Percentiles rank a stretch among this genome's conserved stretches.
These are phyloP conservation scores for Clepsis dumicolana DNA, from an alignment of 2,888 invertebrate species.

Conservation along the genomic window DNA sequence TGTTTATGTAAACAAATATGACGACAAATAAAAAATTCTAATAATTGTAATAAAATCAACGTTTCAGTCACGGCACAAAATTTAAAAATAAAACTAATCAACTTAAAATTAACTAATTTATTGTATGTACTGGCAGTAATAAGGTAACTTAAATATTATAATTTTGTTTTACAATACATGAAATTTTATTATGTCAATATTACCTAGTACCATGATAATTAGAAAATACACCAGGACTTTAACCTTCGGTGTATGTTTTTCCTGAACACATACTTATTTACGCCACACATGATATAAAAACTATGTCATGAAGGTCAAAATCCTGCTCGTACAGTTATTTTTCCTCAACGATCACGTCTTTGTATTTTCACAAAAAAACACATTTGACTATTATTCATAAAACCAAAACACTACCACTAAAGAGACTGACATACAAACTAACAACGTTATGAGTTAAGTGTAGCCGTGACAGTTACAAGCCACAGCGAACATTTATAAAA, in stretches of 20 bases:
- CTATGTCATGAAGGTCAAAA: too few species aligned
- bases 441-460: slow-evolving; percentile 76
- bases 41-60: neutral
- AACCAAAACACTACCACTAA: slow-evolving; percentile 20
- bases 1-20: too few species aligned
- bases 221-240: neutral
- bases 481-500: slow-evolving; percentile 73
- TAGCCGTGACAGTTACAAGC: slow-evolving; percentile 65
- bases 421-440: slow-evolving; percentile 68
- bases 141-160: slow-evolving; percentile 25
- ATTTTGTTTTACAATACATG: neutral
- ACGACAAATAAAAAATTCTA: too few species aligned
- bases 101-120: slow-evolving; percentile 30
- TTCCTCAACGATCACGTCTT: too few species aligned
- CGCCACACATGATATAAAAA: neutral
- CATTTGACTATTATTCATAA: neutral
- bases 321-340: too few species aligned
- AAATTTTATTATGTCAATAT: too few species aligned
- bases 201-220: neutral
- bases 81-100: neutral
- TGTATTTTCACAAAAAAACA: too few species aligned
- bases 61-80: slow-evolving; percentile 1
- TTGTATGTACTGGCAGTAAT: slow-evolving; percentile 31
- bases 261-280: neutral
- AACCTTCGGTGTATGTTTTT: neutral